Percentiles rank a stretch among this genome's conserved stretches.
Evolutionary conservation across 2,888 invertebrate species (phyloP).

Genomic region (Agrochola lota): DNA sequence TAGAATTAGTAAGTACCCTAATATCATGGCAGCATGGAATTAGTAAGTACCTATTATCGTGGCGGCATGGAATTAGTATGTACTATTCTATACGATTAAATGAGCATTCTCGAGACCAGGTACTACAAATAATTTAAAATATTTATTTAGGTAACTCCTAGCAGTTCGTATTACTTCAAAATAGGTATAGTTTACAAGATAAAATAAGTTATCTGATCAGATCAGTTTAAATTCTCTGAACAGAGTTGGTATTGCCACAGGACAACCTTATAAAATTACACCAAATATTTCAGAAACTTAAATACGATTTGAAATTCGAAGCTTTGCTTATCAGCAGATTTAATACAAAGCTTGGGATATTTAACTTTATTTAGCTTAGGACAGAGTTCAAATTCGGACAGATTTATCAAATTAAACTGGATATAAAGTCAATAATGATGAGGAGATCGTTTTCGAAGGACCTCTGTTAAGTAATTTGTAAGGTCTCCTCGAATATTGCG

Average conservation of each 20-base stretch:
- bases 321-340: slow-evolving; percentile 9
- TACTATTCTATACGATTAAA: too few species aligned
- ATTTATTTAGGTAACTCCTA: too few species aligned
- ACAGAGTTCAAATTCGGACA: slow-evolving; percentile 22
- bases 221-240: neutral
- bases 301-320: slow-evolving; percentile 23
- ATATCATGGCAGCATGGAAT: too few species aligned
- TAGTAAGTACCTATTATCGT: too few species aligned
- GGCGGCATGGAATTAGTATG: too few species aligned
- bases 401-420: slow-evolving; percentile 14
- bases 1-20: too few species aligned
- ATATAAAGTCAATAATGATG: slow-evolving; percentile 41
- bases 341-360: neutral
- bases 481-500: slow-evolving; percentile 12
- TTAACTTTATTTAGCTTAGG: slow-evolving; percentile 4
- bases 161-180: too few species aligned
- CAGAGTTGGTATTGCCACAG: neutral
- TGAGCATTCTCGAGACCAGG: too few species aligned
- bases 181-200: too few species aligned
- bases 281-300: slow-evolving; percentile 27
- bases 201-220: neutral
- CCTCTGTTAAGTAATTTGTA: slow-evolving; percentile 34
- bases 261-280: slow-evolving; percentile 10
- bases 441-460: slow-evolving; percentile 27
- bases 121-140: too few species aligned